phyloP scores from a whole-genome alignment of 2,888 invertebrate genomes.

The Oxytorus armatus region DNA sequence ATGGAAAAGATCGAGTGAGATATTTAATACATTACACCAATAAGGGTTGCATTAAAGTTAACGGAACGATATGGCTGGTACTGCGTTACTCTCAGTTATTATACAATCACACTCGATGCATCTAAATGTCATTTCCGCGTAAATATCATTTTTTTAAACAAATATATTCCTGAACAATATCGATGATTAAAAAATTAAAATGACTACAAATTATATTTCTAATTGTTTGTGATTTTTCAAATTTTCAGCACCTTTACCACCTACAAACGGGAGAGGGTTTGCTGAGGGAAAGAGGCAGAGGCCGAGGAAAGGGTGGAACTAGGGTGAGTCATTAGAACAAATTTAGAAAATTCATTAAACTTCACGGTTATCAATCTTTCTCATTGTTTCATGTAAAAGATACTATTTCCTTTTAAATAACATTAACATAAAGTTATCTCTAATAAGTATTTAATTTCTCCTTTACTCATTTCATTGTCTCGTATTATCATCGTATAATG shows the following conservation, averaged over 20 bases:
- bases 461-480: too few species aligned
- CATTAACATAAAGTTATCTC: too few species aligned
- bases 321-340: conserved; percentile 79
- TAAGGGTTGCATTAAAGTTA: conserved; percentile 80
- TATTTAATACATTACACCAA: conserved; percentile 76
- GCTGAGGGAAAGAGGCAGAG: conserved; percentile 82
- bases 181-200: conserved; percentile 53
- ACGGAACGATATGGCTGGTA: conserved; percentile 80
- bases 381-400: too few species aligned
- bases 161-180: conserved; percentile 2
- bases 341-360: conserved; percentile 14
- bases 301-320: conserved; percentile 83
- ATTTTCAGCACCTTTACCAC: conserved; percentile 83
- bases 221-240: conserved; percentile 56
- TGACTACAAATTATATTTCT: conserved; percentile 36
- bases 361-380: neutral
- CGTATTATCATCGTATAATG: too few species aligned
- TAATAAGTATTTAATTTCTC: too few species aligned
- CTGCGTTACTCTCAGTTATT: conserved; percentile 79
- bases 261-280: conserved; percentile 83
- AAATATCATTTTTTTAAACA: neutral
- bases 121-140: conserved; percentile 18
- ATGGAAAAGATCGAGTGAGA: conserved; percentile 31
- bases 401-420: neutral
- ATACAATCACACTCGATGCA: conserved; percentile 74